A percentile compares a stretch with the other conserved stretches of the same genome.
Conservation (phyloP, 2,113 vertebrate species). For the Sphaerodactylus townsendi region DNA sequence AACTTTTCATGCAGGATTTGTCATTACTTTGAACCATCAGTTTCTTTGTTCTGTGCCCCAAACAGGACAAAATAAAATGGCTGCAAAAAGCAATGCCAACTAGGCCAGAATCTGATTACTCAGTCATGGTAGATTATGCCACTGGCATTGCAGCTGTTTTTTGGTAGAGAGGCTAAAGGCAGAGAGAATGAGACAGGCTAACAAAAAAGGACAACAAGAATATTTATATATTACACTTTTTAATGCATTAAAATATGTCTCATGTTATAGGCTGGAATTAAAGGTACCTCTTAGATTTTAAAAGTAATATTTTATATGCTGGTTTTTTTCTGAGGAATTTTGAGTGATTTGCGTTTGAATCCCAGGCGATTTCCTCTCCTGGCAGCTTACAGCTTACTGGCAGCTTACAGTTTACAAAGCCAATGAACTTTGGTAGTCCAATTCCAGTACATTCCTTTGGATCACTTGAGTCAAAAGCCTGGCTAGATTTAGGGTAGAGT, state of each 20-base stretch:
- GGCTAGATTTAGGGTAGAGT: background rate
- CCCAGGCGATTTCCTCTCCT: no score
- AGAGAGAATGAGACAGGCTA: background rate
- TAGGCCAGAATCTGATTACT: background rate
- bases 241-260: background rate
- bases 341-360: no score
- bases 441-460: no score
- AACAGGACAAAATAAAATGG: background rate
- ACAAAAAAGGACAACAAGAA: no score
- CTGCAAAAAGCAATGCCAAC: background rate
- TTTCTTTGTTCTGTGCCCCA: background rate
- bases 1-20: background rate
- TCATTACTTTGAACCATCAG: conserved; percentile 17
- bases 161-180: no score
- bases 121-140: background rate
- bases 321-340: no score
- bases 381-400: no score
- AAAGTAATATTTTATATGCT: no score
- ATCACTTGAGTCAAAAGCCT: no score
- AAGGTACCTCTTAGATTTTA: background rate
- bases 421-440: no score
- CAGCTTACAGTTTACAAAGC: no score
- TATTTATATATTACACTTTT: no score
- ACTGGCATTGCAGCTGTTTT: background rate
- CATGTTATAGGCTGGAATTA: background rate